These are phyloP conservation scores for Scomberomorus guttatus DNA, from an alignment of 2,797 vertebrate genomes.

Conservation along the genomic window DNA sequence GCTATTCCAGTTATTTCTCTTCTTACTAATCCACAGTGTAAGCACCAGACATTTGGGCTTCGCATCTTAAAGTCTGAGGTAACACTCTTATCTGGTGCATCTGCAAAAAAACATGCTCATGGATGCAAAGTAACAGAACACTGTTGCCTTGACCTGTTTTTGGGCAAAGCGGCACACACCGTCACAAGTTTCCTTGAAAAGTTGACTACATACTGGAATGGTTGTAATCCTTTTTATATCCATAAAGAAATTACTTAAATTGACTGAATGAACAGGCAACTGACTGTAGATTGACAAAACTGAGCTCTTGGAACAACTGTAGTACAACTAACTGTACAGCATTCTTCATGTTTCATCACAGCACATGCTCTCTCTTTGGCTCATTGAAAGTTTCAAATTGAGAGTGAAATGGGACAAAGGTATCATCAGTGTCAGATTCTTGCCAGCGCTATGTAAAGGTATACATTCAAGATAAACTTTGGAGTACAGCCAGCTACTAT, in stretches of 20 bases:
- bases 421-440: conserved; percentile 50
- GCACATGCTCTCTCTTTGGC: conserved; percentile 2
- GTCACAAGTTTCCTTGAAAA: background rate
- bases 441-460: conserved; percentile 69
- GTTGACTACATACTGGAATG: background rate
- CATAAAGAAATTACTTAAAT: background rate
- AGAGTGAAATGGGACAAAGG: conserved; percentile 23
- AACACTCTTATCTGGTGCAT: background rate
- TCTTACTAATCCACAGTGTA: conserved; percentile 4
- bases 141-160: background rate
- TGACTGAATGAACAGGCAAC: background rate
- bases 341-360: conserved; percentile 3
- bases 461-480: conserved; percentile 66
- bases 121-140: background rate
- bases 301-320: background rate
- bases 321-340: conserved; percentile 1
- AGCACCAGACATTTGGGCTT: background rate
- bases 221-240: too few species aligned
- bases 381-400: conserved; percentile 21
- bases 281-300: background rate
- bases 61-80: background rate
- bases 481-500: conserved; percentile 31
- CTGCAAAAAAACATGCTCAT: background rate
- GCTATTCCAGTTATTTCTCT: background rate
- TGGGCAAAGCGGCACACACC: background rate